Evolutionary conservation across 2,113 vertebrate genomes (phyloP), one percentile per base, ranked within the genome.

Genomic region (Carassius auratus): DNA sequence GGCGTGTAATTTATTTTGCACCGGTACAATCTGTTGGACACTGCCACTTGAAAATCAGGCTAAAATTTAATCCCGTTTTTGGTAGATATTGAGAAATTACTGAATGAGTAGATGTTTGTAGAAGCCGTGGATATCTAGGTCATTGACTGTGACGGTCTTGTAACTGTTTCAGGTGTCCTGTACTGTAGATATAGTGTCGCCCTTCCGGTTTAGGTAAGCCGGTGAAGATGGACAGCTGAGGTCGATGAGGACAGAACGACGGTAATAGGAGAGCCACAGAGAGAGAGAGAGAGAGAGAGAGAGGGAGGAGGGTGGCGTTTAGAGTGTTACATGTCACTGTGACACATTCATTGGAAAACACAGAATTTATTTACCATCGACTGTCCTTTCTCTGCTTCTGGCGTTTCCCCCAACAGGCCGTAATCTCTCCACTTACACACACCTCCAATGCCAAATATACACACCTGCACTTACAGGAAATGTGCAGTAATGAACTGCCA

Each of bases 301-400:
- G 59, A 68, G 55, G 84, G 50, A 77, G 75, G 30, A 36, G 66
- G 77, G 86, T 59, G 68, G 52, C 2, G 13, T 85, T 90, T 84
- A 86, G 86, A 81, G 87, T 86, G 68, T 90, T 83, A 87, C 80
- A 68, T 87, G 84, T 84, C 77, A 79, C 55, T 62, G 48, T 36
- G 83, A 89, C 84, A 86, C 73, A 79, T n/a, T 84, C 73, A 86
- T 80, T 78, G 68, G 50, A 78, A 85, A 79, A 87, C 76, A 87
- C 61, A 42, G 76, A 90, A 87, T 84, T 83, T 82, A 88, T 83
- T 86, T 86, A 89, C 86, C 75, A 88, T 83, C 21, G 86, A 89
- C 87, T 87, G 84, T 85, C 85, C 88, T 48, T 9, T 48, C 9
- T 48, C 45, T 48, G 45, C 45, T 10, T 84, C 17, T 83, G 50